Base-by-base conservation (phyloP, 2,888 invertebrate species). In the Pheosia gnoma region DNA sequence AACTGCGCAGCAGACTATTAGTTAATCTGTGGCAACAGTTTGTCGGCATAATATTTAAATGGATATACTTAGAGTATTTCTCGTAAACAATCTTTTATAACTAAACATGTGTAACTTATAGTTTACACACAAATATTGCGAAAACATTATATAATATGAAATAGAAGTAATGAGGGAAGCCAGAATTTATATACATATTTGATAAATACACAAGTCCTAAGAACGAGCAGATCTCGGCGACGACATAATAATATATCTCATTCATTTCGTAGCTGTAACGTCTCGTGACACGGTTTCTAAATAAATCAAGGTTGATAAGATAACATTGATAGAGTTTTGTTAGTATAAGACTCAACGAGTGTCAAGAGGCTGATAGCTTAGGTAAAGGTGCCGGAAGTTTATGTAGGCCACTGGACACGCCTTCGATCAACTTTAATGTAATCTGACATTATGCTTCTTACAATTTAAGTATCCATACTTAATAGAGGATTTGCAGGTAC, bases 241-340 rank as follows among this genome's bases (percentile, higher is more conserved):
- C 39, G 52, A 52, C 52, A 52, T 25, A 8, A 37, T 10, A 25
- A 52, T 52, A 52, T 36, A 2, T 52, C 37, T 52, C 52, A 9
- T 55, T 55, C 38, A 55, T 55, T 39, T 55, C 3, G 8, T 38
- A 55, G 39, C 13, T 1, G 55, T 55, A 36, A 25, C 36, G 63
- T 63, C 72, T 75, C 60, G 63, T 82, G 81, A 85, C 83, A 86
- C 74, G 68, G 78, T 85, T 84, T 78, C 78, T 81, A 83, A 81
- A 84, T 82, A 85, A 84, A 85, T 83, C 83, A 86, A 86, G 83
- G 82, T 83, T 86, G 84, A 86, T 85, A 85, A 88, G 86, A 88
- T 85, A 86, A 79, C 77, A 76, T 72, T 75, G 75, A 78, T 80
- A 74, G 65, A 78, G 78, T 80, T 76, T 80, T 82, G 78, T 80